phyloP scores from a whole-genome alignment of 2,797 vertebrate genomes.

The Schizopygopsis pylzovi region DNA sequence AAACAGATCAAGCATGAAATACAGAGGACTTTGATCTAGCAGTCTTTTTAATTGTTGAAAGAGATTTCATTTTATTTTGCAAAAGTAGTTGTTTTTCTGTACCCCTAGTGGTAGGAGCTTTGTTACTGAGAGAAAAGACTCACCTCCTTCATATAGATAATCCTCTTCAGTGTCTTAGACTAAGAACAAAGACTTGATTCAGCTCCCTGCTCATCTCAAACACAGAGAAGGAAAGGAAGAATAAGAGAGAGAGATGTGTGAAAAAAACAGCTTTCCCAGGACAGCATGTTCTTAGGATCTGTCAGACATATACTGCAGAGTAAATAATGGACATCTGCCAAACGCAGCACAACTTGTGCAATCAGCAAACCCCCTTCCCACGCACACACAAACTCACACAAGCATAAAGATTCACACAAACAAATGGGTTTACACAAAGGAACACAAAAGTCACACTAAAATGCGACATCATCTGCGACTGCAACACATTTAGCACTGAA shows the following conservation, averaged over 20 bases:
- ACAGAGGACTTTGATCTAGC: neutral
- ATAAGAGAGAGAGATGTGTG: neutral
- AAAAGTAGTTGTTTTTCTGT: neutral
- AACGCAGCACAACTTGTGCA: constrained; percentile 38
- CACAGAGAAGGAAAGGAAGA: constrained; percentile 15
- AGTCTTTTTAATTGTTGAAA: neutral
- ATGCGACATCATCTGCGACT: constrained; percentile 48
- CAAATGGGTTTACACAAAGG: constrained; percentile 28
- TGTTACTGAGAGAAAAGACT: constrained; percentile 2
- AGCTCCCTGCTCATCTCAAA: constrained; percentile 53
- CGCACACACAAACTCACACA: constrained; percentile 33
- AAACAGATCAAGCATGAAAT: neutral
- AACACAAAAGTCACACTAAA: constrained; percentile 37
- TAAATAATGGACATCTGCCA: constrained; percentile 70
- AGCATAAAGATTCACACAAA: constrained; percentile 30
- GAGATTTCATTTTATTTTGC: neutral
- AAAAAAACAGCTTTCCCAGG: constrained; percentile 51
- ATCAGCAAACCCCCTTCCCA: constrained; percentile 39
- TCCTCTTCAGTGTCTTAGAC: constrained; percentile 37
- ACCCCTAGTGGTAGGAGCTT: neutral
- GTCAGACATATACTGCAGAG: constrained; percentile 67
- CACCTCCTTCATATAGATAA: neutral
- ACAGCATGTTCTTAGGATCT: constrained; percentile 70
- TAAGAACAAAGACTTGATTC: constrained; percentile 64
- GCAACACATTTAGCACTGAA: constrained; percentile 57